phyloP scores from a whole-genome alignment of 2,797 vertebrate genomes.

The Etheostoma perlongum region DNA sequence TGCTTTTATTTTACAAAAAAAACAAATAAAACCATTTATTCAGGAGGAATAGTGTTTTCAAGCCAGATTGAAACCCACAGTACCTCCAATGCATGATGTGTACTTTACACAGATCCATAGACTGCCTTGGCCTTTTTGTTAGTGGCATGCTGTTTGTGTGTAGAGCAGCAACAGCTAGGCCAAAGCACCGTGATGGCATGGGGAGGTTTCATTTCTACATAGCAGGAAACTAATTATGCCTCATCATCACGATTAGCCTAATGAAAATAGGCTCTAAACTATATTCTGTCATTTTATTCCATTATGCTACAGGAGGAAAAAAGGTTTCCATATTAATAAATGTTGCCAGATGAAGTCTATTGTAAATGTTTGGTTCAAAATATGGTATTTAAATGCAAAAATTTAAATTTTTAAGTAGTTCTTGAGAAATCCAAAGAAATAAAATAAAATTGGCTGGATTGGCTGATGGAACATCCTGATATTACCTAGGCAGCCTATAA shows the following conservation, averaged over 20 bases:
- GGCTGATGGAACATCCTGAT: slow-evolving; percentile 62
- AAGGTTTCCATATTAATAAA: slow-evolving; percentile 19
- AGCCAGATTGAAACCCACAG: slow-evolving; percentile 1
- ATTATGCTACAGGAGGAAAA: slow-evolving; percentile 9
- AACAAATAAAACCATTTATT: slow-evolving; percentile 5
- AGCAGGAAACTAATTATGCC: slow-evolving; percentile 18
- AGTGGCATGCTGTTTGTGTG: neutral
- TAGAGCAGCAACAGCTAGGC: slow-evolving; percentile 33
- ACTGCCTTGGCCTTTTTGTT: slow-evolving; percentile 5
- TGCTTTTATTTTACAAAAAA: neutral
- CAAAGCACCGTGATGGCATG: slow-evolving; percentile 3
- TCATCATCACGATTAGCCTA: slow-evolving; percentile 24
- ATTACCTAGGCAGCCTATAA: slow-evolving; percentile 77
- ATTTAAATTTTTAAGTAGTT: slow-evolving; percentile 33
- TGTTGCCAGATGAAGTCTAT: slow-evolving; percentile 8
- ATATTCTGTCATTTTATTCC: slow-evolving; percentile 33
- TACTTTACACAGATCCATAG: slow-evolving; percentile 1
- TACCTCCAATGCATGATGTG: neutral
- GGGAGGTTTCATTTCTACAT: slow-evolving; percentile 47
- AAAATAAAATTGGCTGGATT: slow-evolving; percentile 41
- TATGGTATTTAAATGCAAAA: slow-evolving; percentile 30
- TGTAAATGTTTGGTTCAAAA: slow-evolving; percentile 29
- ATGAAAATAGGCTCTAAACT: slow-evolving; percentile 42
- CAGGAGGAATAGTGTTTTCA: neutral
- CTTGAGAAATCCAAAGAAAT: slow-evolving; percentile 33